A percentile compares a stretch with the other conserved stretches of the same genome.
These are phyloP conservation scores for Brenthis daphne DNA, from an alignment of 2,888 invertebrate genomes.

Conservation along the genomic window DNA sequence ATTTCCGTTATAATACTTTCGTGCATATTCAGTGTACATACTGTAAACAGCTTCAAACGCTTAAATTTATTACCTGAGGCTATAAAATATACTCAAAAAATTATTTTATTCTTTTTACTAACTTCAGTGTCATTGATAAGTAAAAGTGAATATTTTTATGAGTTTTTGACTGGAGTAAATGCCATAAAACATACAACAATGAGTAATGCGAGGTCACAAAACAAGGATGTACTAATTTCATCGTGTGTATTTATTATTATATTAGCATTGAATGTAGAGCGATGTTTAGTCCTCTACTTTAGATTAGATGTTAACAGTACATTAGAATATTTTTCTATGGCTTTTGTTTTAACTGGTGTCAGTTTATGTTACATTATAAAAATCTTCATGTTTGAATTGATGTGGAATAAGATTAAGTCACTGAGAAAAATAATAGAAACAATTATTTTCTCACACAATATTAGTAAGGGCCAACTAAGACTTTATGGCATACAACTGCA, in stretches of 20 bases:
- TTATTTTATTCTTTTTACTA: background rate
- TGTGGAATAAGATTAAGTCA: slow-evolving; percentile 21
- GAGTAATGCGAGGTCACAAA: background rate
- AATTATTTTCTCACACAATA: background rate
- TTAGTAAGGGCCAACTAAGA: background rate
- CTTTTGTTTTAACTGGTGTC: background rate
- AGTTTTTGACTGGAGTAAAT: slow-evolving; percentile 2
- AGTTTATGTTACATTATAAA: slow-evolving; percentile 13
- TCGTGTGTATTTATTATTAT: background rate
- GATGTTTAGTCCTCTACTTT: background rate
- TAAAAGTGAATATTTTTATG: background rate
- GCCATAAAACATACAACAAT: background rate
- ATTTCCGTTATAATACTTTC: background rate
- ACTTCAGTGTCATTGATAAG: background rate
- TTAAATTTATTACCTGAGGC: background rate
- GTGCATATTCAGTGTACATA: background rate
- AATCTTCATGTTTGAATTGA: slow-evolving; percentile 27
- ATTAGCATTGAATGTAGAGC: background rate
- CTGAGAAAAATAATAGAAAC: slow-evolving; percentile 26
- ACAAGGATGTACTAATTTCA: slow-evolving; percentile 6
- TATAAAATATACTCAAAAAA: background rate
- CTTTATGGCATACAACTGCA: slow-evolving; percentile 6
- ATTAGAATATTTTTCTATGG: background rate
- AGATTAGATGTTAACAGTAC: too few relatives aligned
- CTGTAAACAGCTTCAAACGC: background rate